Conservation (phyloP, 2,113 vertebrate species). For the Nibea coibor region DNA sequence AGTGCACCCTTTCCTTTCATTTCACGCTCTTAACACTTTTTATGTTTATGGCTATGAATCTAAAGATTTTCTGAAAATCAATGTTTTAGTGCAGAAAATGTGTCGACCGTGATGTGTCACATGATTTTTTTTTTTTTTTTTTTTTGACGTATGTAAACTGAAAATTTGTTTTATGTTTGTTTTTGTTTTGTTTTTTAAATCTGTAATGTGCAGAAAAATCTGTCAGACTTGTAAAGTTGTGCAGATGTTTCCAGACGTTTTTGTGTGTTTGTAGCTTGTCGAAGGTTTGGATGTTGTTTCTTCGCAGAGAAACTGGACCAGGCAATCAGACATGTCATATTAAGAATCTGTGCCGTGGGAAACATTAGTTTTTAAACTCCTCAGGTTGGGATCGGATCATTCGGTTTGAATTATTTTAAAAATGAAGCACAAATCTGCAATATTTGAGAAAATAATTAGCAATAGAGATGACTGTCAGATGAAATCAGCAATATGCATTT, state of each 20-base stretch:
- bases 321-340: background rate
- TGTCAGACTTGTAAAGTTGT: too few species aligned
- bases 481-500: background rate
- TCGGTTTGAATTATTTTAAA: background rate
- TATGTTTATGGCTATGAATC: too few species aligned
- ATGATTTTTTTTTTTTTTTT: too few species aligned
- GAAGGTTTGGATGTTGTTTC: conserved; percentile 10
- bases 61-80: too few species aligned
- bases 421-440: conserved; percentile 50
- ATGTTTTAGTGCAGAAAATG: too few species aligned
- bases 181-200: too few species aligned
- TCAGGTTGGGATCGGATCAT: conserved; percentile 22
- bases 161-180: too few species aligned
- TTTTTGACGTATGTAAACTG: too few species aligned
- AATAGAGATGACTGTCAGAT: conserved; percentile 27
- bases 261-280: background rate
- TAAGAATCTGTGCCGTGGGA: background rate
- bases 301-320: conserved; percentile 14
- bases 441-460: background rate
- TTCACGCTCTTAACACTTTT: too few species aligned
- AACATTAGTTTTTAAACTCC: background rate
- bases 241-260: background rate
- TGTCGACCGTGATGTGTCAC: too few species aligned
- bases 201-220: too few species aligned
- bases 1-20: too few species aligned